Evolutionary conservation across 2,797 vertebrate genomes (phyloP).

Genomic region (Hemibagrus guttatus): DNA sequence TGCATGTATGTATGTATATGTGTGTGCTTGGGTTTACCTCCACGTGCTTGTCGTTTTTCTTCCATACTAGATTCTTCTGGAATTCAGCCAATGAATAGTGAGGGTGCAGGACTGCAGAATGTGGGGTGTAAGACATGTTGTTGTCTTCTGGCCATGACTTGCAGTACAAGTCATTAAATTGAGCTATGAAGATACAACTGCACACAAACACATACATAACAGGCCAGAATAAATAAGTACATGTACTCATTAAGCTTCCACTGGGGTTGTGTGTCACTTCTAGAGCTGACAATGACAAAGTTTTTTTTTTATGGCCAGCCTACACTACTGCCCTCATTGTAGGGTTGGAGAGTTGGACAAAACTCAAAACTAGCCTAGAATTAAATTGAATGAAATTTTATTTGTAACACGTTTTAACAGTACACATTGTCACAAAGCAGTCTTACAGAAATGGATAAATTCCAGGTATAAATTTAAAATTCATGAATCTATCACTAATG

Average conservation of each 20-base stretch:
- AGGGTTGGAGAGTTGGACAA: not conserved
- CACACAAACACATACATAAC: conserved; percentile 25
- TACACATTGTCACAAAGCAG: not conserved
- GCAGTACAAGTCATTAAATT: conserved; percentile 29
- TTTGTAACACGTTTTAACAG: not conserved
- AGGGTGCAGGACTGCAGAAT: not conserved
- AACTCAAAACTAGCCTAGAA: not conserved
- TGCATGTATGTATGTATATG: not conserved
- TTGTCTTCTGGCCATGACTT: conserved; percentile 32
- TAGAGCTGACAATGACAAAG: conserved; percentile 33
- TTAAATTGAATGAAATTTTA: not conserved
- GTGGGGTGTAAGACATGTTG: conserved; percentile 4
- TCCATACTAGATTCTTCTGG: conserved; percentile 11
- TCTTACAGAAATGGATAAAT: conserved; percentile 1
- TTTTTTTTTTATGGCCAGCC: not conserved
- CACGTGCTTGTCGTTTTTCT: conserved; percentile 25
- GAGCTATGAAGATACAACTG: conserved; percentile 10
- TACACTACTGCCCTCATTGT: not conserved
- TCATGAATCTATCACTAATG: not conserved
- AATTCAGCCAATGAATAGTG: conserved; percentile 7
- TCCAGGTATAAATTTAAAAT: not conserved
- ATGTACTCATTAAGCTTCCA: conserved; percentile 39
- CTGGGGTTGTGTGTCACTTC: conserved; percentile 44
- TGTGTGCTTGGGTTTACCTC: not conserved
- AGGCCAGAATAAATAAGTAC: not conserved